Conservation (phyloP, 2,797 vertebrate genomes). For the Silurus lanzhouensis region DNA sequence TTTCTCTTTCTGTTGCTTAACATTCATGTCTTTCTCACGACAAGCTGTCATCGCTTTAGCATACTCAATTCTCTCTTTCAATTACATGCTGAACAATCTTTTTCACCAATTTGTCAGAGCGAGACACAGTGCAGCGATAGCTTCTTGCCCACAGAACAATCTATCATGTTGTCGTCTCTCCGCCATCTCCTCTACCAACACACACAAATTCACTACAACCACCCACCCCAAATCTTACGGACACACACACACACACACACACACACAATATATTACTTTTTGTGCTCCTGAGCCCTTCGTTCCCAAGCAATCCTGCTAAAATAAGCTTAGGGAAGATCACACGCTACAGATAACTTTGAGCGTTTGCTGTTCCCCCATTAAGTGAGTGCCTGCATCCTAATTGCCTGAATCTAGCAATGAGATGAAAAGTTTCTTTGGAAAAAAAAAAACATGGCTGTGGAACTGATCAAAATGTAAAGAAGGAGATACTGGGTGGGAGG, state of each 20-base stretch:
- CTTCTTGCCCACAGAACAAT: conserved; percentile 27
- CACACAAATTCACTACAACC: not conserved
- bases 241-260: not conserved
- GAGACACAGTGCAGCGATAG: conserved; percentile 23
- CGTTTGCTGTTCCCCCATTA: conserved; percentile 49
- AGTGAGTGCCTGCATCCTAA: conserved; percentile 50
- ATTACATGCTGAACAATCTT: conserved; percentile 10
- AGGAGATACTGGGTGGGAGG: not conserved
- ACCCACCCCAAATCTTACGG: not conserved
- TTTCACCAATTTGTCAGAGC: conserved; percentile 20
- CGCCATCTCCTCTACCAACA: not conserved
- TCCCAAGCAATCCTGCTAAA: conserved; percentile 17
- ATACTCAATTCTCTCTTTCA: conserved; percentile 22
- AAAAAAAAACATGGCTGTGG: not conserved
- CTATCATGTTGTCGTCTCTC: conserved; percentile 17
- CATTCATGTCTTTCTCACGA: conserved; percentile 19
- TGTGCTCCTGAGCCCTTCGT: conserved; percentile 19
- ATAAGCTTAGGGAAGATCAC: conserved; percentile 50
- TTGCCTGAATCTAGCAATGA: conserved; percentile 44
- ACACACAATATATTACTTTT: not conserved
- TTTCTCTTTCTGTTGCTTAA: conserved; percentile 14
- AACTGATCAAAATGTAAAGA: conserved; percentile 28
- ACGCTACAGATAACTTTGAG: conserved; percentile 47
- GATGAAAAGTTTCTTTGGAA: conserved; percentile 57
- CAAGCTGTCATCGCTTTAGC: conserved; percentile 13